Evolutionary conservation across 2,113 vertebrate genomes (phyloP).

Genomic region (Pipa parva): DNA sequence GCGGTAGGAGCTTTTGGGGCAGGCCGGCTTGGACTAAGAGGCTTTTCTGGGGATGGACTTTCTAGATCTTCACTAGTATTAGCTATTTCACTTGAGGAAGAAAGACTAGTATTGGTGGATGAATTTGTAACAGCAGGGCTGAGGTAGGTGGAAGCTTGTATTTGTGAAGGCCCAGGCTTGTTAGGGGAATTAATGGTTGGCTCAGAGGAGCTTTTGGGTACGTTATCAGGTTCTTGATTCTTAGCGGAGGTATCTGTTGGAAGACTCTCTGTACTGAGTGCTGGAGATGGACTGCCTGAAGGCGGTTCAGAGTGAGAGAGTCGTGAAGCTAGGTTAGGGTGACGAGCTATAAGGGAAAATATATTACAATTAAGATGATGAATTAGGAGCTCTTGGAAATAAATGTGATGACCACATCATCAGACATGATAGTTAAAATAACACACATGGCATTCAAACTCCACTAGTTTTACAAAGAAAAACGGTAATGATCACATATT

Average conservation of each 20-base stretch:
- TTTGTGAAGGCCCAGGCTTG: conserved; percentile 25
- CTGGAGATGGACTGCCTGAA: conserved; percentile 84
- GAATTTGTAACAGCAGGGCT: conserved; percentile 49
- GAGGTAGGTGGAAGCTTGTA: background rate
- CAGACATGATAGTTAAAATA: too few species aligned
- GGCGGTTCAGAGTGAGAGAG: conserved; percentile 79
- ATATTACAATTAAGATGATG: background rate
- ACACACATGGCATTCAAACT: too few species aligned
- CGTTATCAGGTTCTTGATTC: conserved; percentile 2
- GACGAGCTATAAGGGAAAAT: conserved; percentile 53
- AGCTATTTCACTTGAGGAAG: conserved; percentile 57
- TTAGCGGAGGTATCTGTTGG: conserved; percentile 69
- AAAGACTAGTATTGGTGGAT: conserved; percentile 55
- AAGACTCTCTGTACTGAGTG: conserved; percentile 88
- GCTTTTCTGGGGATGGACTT: conserved; percentile 28
- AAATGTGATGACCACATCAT: too few species aligned
- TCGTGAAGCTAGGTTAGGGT: conserved; percentile 50
- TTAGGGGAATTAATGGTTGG: conserved; percentile 69
- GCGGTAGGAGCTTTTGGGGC: conserved; percentile 52
- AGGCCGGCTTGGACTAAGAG: conserved; percentile 43
- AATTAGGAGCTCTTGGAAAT: background rate
- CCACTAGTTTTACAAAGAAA: too few species aligned
- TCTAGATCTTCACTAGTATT: conserved; percentile 32
- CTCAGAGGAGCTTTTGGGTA: conserved; percentile 78
- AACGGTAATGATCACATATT: too few species aligned